Percentiles rank a stretch among this genome's conserved stretches.
phyloP scores from a whole-genome alignment of 2,113 vertebrate genomes.

The Lagopus muta region DNA sequence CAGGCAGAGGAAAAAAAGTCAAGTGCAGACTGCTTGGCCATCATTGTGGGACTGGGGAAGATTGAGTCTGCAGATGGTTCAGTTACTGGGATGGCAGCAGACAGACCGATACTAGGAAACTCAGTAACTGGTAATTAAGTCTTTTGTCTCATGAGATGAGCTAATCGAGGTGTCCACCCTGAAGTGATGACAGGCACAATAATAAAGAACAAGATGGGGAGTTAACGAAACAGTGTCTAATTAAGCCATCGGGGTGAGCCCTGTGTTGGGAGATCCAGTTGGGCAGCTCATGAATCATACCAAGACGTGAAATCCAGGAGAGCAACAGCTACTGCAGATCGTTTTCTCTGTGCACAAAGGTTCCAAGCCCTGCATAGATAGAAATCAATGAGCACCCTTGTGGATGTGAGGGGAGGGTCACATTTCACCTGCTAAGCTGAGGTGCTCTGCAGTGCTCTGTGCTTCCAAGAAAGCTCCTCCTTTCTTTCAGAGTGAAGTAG shows the following conservation, averaged over 20 bases:
- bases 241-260: background rate
- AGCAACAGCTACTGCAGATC: background rate
- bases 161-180: conserved; percentile 17
- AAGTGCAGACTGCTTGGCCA: background rate
- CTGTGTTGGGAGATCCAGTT: conserved; percentile 3
- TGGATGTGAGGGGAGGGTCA: background rate
- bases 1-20: background rate
- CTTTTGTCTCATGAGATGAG: conserved; percentile 13
- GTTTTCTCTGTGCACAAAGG: background rate
- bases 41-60: background rate
- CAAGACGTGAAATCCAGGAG: background rate
- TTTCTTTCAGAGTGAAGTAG: background rate
- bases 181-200: conserved; percentile 23
- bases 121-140: background rate
- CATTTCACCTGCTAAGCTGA: background rate
- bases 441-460: background rate
- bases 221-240: conserved; percentile 11
- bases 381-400: background rate
- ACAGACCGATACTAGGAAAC: conserved; percentile 8
- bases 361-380: background rate
- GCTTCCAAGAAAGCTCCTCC: background rate
- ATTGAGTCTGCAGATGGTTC: background rate
- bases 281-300: conserved; percentile 30
- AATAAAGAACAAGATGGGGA: conserved; percentile 41
- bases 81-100: background rate